Conservation (phyloP, 2,888 invertebrate genomes). For the Pseudococcus jackbeardsleyi region DNA sequence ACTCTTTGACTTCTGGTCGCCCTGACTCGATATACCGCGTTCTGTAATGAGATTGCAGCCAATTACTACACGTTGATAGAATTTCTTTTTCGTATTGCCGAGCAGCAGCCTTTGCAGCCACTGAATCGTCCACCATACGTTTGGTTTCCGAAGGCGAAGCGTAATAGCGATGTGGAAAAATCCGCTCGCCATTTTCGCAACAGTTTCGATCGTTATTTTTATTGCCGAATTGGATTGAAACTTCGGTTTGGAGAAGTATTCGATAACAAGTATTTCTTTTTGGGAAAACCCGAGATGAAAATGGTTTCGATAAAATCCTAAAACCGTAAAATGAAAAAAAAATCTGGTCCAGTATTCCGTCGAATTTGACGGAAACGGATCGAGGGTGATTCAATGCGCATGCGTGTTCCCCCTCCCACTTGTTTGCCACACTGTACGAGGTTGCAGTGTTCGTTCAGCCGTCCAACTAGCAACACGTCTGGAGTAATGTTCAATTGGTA, state of each 20-base stretch:
- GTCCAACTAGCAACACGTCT: background rate
- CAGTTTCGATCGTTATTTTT: background rate
- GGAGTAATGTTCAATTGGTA: background rate
- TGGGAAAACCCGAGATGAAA: background rate
- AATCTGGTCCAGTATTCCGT: no score
- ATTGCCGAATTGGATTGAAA: background rate
- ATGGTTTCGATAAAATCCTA: background rate
- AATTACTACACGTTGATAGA: conserved; percentile 53
- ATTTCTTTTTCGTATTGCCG: background rate
- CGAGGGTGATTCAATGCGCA: background rate
- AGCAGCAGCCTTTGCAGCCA: background rate
- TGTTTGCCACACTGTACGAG: background rate
- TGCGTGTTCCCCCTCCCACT: background rate
- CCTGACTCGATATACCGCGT: background rate
- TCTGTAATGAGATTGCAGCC: conserved; percentile 43
- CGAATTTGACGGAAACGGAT: no score
- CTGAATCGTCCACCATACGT: background rate
- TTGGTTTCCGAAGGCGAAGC: background rate
- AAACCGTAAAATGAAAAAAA: background rate
- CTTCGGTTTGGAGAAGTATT: background rate
- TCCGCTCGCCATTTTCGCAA: background rate
- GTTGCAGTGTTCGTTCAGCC: background rate
- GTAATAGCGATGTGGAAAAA: background rate
- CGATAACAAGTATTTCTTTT: background rate
- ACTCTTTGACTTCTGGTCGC: background rate